A percentile compares a stretch with the other conserved stretches of the same genome.
phyloP scores from a whole-genome alignment of 2,113 vertebrate genomes.

The Urocitellus parryii region DNA sequence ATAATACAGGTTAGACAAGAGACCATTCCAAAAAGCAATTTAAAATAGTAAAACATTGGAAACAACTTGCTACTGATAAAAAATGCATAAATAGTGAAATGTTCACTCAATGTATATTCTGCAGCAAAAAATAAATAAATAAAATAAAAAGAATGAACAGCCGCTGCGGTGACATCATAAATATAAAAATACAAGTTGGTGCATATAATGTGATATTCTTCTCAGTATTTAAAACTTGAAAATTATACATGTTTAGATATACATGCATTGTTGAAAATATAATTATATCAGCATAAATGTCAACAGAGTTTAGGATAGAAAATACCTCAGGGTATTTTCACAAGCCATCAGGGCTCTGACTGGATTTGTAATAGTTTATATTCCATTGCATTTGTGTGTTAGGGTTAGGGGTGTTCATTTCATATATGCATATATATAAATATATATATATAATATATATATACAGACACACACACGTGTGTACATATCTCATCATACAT shows the following conservation, averaged over 20 bases:
- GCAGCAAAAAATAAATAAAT: too few species aligned
- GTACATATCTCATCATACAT: background rate
- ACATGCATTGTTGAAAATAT: background rate
- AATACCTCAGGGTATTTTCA: background rate
- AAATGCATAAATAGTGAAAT: too few species aligned
- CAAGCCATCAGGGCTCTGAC: accelerated
- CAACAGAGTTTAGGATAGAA: background rate
- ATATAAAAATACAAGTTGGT: background rate
- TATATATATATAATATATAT: background rate
- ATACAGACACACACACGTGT: accelerated
- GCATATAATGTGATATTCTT: background rate
- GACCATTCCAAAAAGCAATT: background rate
- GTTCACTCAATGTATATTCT: accelerated
- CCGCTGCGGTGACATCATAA: background rate
- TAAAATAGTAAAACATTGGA: background rate
- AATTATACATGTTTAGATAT: background rate
- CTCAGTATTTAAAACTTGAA: background rate
- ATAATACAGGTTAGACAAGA: background rate
- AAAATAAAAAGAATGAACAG: too few species aligned
- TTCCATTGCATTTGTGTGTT: background rate
- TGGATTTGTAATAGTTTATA: background rate
- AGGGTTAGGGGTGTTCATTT: background rate
- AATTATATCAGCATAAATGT: background rate
- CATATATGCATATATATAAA: accelerated
- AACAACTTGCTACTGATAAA: background rate